Evolutionary conservation across 2,797 vertebrate species (phyloP).

Genomic region (Protosalanx chinensis): DNA sequence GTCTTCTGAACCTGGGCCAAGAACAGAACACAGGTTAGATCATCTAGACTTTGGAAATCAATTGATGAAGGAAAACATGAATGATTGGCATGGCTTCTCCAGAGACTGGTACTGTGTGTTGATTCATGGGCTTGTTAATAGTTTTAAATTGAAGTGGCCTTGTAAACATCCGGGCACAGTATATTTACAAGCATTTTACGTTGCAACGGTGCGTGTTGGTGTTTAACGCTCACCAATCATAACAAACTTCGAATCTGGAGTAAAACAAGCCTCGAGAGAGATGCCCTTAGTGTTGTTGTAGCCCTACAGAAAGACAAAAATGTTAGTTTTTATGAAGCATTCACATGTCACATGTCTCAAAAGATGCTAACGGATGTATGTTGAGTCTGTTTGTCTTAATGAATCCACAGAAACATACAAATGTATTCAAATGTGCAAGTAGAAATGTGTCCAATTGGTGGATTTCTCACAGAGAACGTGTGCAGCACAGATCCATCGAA

Average conservation of each 20-base stretch:
- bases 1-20: constrained; percentile 85
- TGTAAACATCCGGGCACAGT: not conserved
- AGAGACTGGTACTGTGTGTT: too few relatives aligned
- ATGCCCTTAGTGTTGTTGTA: constrained; percentile 91
- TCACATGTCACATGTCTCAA: too few relatives aligned
- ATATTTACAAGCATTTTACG: too few relatives aligned
- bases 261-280: constrained; percentile 89
- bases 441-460: not conserved
- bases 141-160: not conserved
- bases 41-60: not conserved
- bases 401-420: not conserved
- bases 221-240: constrained; percentile 85
- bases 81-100: too few relatives aligned
- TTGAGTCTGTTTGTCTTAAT: not conserved
- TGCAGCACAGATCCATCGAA: constrained; percentile 87
- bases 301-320: constrained; percentile 70
- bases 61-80: too few relatives aligned
- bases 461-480: constrained; percentile 82
- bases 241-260: constrained; percentile 92
- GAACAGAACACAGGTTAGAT: not conserved
- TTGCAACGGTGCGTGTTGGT: not conserved
- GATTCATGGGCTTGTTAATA: too few relatives aligned
- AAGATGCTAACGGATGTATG: too few relatives aligned
- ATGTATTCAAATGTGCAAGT: not conserved
- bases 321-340: not conserved